phyloP scores from a whole-genome alignment of 2,888 invertebrate genomes.

The Ptychoptera contaminata region DNA sequence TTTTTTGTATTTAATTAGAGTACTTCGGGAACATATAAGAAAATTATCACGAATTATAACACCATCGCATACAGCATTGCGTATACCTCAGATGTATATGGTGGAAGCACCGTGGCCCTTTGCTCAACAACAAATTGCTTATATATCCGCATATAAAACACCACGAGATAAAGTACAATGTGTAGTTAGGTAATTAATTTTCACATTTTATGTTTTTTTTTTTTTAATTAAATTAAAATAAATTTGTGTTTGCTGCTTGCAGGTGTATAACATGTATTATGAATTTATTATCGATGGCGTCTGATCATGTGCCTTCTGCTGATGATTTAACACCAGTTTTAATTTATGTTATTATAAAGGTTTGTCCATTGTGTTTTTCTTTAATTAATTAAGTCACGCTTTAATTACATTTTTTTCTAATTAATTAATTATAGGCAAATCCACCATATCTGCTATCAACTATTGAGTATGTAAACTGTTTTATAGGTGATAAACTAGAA shows the following conservation, averaged over 20 bases:
- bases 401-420: background rate
- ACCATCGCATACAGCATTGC: slow-evolving; percentile 63
- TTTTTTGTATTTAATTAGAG: too few species aligned
- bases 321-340: slow-evolving; percentile 95
- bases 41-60: slow-evolving; percentile 60
- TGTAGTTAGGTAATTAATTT: slow-evolving; percentile 23
- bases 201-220: background rate
- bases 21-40: slow-evolving; percentile 76
- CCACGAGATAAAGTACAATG: slow-evolving; percentile 62
- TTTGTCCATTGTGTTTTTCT: slow-evolving; percentile 22
- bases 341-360: slow-evolving; percentile 90
- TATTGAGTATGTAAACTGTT: slow-evolving; percentile 88
- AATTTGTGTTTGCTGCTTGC: slow-evolving; percentile 4
- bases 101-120: slow-evolving; percentile 93
- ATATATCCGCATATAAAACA: slow-evolving; percentile 81
- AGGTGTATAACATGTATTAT: slow-evolving; percentile 86
- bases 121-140: slow-evolving; percentile 77
- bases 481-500: slow-evolving; percentile 63
- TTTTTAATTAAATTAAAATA: background rate
- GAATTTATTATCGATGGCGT: slow-evolving; percentile 78
- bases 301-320: slow-evolving; percentile 65
- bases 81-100: slow-evolving; percentile 67
- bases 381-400: background rate
- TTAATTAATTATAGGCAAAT: slow-evolving; percentile 53
- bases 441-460: slow-evolving; percentile 88